Percentiles rank a stretch among this genome's conserved stretches.
phyloP scores from a whole-genome alignment of 2,113 vertebrate species.

The Pelobates fuscus region DNA sequence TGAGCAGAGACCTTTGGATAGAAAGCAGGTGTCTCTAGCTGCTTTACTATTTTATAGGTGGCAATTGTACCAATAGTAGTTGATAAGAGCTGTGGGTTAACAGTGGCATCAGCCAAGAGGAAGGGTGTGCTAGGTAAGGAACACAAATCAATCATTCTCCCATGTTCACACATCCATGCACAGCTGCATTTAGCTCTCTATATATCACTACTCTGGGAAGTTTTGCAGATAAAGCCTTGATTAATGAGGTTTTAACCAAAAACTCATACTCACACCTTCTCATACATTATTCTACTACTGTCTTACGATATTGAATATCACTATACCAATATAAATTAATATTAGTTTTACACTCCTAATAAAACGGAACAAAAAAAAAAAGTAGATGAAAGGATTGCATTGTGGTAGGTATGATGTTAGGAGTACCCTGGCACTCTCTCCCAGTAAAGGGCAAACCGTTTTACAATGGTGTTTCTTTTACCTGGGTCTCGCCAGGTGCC shows the following conservation, averaged over 20 bases:
- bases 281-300: conserved; percentile 9
- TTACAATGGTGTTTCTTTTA: no score
- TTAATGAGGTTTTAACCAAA: conserved; percentile 59
- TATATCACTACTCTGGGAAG: conserved; percentile 65
- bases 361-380: no score
- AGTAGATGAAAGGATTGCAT: no score
- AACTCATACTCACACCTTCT: conserved; percentile 1
- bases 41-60: conserved; percentile 54
- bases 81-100: conserved; percentile 55
- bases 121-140: conserved; percentile 58
- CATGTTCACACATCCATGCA: conserved; percentile 14
- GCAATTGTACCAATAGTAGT: conserved; percentile 60
- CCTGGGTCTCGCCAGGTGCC: no score
- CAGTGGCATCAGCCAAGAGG: conserved; percentile 56
- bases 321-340: no score
- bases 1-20: conserved; percentile 63
- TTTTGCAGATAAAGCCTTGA: conserved; percentile 67
- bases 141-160: conserved; percentile 60
- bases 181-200: conserved; percentile 57
- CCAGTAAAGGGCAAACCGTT: no score
- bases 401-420: no score
- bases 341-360: no score
- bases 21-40: conserved; percentile 58
- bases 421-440: no score
- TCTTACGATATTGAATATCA: no score